Base-by-base conservation (phyloP, 2,888 invertebrate species). In the Siphlonurus alternatus region DNA sequence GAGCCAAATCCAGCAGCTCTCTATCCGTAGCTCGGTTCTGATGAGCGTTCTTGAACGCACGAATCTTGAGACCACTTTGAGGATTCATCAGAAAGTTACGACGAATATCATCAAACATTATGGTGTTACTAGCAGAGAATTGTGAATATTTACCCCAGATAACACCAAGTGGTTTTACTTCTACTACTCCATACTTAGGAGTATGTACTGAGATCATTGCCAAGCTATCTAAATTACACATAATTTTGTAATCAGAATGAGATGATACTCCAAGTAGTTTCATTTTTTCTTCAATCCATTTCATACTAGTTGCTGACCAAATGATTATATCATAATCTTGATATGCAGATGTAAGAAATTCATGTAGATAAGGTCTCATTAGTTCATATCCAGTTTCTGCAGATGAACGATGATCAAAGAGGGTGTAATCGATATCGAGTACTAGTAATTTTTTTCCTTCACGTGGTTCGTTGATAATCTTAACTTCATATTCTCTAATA, bases 261-360 rank as follows among this genome's bases (percentile, higher is more conserved):
- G 81, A 81, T 0, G 87, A 81, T 0, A 97, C 94, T 0, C 95
- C 95, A 0, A 98, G 78, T 59, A 96, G 77, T 66, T 88, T 85
- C 95, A 98, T 95, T 76, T 97, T 97, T 72, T 95, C 94, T 70
- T 95, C 91, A 59, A 98, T 96, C 96, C 96, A 97, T 72, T 93
- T 94, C 95, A 97, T 96, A 67, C 91, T 90, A 0, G 97, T 97
- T 0, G 97, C 97, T 2, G 97, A 97, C 97, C 97, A 98, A 69
- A 98, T 96, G 0, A 93, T 95, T 69, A 97, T 96, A 72, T 97
- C 97, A 71, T 96, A 97, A 76, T 93, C 80, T 73, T 76, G 83
- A 72, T 94, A 94, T 0, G 93, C 90, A 1, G 86, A 81, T 1
- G 88, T 87, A 0, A 97, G 79, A 76, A 97, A 97, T 75, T 97